Conservation (phyloP, 2,113 vertebrate genomes). For the Megaceryle torquata region DNA sequence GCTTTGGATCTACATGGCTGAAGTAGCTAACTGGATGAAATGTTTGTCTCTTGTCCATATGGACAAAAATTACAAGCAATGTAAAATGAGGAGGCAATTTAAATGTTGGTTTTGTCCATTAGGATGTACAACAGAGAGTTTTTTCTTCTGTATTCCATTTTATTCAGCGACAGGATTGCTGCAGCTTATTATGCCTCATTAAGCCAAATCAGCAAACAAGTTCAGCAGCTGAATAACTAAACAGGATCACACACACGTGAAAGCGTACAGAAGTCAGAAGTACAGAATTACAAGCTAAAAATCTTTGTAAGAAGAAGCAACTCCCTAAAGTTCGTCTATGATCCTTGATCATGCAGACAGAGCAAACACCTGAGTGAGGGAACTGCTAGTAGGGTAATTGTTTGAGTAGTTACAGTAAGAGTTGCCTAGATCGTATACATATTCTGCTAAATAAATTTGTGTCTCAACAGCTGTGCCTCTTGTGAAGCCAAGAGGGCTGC, state of each 20-base stretch:
- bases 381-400: neutral
- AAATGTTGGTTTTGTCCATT: neutral
- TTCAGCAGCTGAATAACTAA: neutral
- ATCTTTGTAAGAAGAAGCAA: neutral
- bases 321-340: neutral
- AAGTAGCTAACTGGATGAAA: neutral
- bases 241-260: neutral
- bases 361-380: neutral
- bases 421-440: neutral
- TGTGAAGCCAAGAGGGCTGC: neutral
- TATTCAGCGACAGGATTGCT: neutral
- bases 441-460: neutral
- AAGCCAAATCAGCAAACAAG: slow-evolving; percentile 23
- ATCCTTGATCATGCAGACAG: neutral
- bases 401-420: neutral
- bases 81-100: neutral
- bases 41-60: neutral
- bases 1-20: neutral
- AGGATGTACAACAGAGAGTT: neutral
- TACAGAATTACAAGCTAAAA: neutral
- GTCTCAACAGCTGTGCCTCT: accelerated
- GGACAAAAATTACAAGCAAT: neutral
- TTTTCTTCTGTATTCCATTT: neutral
- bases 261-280: neutral
- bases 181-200: neutral